phyloP scores from a whole-genome alignment of 2,797 vertebrate species.

The Poeciliopsis paucimaculata region DNA sequence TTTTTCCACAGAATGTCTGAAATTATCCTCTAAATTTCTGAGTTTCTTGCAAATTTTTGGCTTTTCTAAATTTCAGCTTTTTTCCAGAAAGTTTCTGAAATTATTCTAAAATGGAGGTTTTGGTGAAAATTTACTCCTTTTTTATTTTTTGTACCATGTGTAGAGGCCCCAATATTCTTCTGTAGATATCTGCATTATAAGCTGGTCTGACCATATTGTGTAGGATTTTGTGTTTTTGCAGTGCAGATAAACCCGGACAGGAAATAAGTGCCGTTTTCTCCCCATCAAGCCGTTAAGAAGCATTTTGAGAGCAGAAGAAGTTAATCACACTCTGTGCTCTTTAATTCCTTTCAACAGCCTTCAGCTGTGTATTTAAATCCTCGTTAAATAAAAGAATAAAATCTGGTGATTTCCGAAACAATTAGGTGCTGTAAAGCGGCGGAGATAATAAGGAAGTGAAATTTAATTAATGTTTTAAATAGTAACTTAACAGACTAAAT shows the following conservation, averaged over 20 bases:
- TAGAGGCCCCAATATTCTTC: too few relatives aligned
- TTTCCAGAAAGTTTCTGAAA: too few relatives aligned
- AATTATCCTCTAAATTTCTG: background rate
- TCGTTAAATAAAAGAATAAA: background rate
- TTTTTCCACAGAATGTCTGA: too few relatives aligned
- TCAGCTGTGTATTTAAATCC: background rate
- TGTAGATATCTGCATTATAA: too few relatives aligned
- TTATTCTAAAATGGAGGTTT: too few relatives aligned
- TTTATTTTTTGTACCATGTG: too few relatives aligned
- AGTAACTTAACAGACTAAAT: constrained; percentile 37
- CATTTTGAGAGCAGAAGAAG: constrained; percentile 1
- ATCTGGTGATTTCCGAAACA: constrained; percentile 3
- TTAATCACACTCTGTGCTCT: background rate
- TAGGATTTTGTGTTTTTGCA: background rate
- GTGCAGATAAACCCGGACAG: constrained; percentile 3
- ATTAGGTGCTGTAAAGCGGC: background rate
- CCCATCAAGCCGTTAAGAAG: constrained; percentile 3
- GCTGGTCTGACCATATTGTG: too few relatives aligned
- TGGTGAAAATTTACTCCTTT: too few relatives aligned
- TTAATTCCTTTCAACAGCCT: background rate
- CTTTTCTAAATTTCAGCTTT: too few relatives aligned
- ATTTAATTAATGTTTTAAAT: constrained; percentile 49
- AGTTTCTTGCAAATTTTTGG: background rate
- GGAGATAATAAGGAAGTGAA: constrained; percentile 13
- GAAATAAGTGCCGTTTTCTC: constrained; percentile 12